Percentiles rank a stretch among this genome's conserved stretches.
Conservation (phyloP, 2,797 vertebrate species). For the Lepilemur ruficaudatus region DNA sequence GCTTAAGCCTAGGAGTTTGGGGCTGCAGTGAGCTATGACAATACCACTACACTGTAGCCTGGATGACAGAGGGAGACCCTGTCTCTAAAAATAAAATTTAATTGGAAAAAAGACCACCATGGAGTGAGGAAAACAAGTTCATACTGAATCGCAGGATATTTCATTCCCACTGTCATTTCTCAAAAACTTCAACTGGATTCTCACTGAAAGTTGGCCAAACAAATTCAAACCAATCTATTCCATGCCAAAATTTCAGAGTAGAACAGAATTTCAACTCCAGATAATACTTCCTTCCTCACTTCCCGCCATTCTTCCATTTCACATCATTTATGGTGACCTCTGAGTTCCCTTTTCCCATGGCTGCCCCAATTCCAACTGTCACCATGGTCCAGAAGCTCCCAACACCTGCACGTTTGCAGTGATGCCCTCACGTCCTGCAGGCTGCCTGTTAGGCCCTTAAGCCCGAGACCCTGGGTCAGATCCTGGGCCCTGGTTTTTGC, state of each 20-base stretch:
- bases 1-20: neutral
- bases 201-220: neutral
- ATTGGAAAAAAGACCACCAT: neutral
- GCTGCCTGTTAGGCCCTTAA: neutral
- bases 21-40: neutral
- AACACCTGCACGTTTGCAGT: neutral
- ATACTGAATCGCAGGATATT: too few species aligned
- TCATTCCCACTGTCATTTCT: neutral
- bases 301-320: accelerated
- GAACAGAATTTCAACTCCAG: neutral
- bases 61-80: neutral
- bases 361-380: neutral
- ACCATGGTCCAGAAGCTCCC: neutral
- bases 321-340: neutral
- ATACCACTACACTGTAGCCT: neutral
- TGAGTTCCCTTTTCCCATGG: neutral
- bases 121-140: neutral
- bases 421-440: accelerated
- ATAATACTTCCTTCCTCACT: neutral
- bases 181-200: neutral
- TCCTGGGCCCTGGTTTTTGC: neutral
- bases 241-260: too few species aligned
- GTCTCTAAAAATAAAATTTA: neutral
- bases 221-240: neutral
- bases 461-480: too few species aligned